Evolutionary conservation across 2,113 vertebrate genomes (phyloP).

Genomic region (Rissa tridactyla): DNA sequence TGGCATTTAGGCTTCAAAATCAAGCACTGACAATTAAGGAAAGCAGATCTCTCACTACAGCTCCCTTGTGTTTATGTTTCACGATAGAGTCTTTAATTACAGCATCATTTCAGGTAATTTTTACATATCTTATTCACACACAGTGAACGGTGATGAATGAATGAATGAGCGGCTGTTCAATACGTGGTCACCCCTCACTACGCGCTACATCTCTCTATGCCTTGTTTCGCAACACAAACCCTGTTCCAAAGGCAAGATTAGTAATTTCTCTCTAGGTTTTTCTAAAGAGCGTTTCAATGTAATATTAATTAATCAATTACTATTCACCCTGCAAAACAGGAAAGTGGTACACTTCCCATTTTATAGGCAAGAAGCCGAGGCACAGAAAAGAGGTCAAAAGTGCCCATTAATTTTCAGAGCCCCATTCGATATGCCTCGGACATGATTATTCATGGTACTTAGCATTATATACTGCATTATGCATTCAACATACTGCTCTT

Average conservation of each 20-base stretch:
- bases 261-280: not conserved
- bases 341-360: not conserved
- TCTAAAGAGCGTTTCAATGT: not conserved
- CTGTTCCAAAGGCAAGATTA: not conserved
- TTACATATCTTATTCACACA: not conserved
- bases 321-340: not conserved
- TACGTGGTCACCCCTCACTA: not conserved
- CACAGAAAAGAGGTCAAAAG: slow-evolving; percentile 29
- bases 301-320: not conserved
- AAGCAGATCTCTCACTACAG: not conserved
- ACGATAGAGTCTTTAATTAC: not conserved
- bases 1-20: not conserved
- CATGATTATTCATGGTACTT: slow-evolving; percentile 4
- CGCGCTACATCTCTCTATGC: no score
- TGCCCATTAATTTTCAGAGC: slow-evolving; percentile 13
- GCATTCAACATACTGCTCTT: not conserved
- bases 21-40: not conserved
- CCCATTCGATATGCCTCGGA: not conserved
- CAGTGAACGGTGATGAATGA: not conserved
- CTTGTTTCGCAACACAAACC: not conserved
- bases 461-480: not conserved
- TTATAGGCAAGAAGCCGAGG: not conserved
- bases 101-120: not conserved
- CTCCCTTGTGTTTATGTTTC: not conserved
- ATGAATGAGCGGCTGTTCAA: not conserved